These are phyloP conservation scores for Mythimna vitellina DNA, from an alignment of 2,888 invertebrate species.

Conservation along the genomic window DNA sequence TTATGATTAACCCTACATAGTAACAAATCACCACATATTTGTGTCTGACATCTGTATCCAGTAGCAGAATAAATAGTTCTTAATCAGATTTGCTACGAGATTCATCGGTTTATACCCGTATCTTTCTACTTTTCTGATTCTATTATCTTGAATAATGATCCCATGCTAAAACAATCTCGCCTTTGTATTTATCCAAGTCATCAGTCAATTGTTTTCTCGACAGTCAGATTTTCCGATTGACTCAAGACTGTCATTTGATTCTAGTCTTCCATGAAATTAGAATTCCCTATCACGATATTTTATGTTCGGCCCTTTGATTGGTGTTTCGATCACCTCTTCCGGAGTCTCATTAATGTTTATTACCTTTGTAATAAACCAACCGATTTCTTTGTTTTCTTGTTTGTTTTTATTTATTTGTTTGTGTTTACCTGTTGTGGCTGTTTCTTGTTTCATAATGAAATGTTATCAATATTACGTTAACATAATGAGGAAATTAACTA, in stretches of 20 bases:
- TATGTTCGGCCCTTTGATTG: slow-evolving; percentile 68
- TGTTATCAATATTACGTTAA: neutral
- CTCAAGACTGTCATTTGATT: slow-evolving; percentile 52
- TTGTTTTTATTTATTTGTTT: slow-evolving; percentile 26
- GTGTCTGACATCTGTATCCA: too few species aligned
- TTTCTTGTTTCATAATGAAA: neutral
- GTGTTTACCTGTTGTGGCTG: slow-evolving; percentile 7
- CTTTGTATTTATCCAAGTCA: neutral
- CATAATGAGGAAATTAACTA: too few species aligned
- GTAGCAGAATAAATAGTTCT: neutral
- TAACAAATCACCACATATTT: too few species aligned
- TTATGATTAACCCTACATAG: too few species aligned
- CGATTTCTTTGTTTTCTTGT: slow-evolving; percentile 49
- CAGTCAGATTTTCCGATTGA: slow-evolving; percentile 30
- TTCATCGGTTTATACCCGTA: neutral
- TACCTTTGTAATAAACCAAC: slow-evolving; percentile 60
- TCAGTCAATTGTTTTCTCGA: slow-evolving; percentile 8
- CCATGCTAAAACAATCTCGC: neutral
- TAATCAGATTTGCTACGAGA: neutral
- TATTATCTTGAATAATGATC: neutral
- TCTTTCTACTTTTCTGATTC: neutral
- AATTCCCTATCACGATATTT: slow-evolving; percentile 69
- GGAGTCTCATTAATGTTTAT: slow-evolving; percentile 70
- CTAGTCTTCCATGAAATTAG: slow-evolving; percentile 76
- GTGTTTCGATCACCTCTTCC: slow-evolving; percentile 66